phyloP scores from a whole-genome alignment of 35 echinoderm and acorn worm genomes.

The Strongylocentrotus purpuratus region DNA sequence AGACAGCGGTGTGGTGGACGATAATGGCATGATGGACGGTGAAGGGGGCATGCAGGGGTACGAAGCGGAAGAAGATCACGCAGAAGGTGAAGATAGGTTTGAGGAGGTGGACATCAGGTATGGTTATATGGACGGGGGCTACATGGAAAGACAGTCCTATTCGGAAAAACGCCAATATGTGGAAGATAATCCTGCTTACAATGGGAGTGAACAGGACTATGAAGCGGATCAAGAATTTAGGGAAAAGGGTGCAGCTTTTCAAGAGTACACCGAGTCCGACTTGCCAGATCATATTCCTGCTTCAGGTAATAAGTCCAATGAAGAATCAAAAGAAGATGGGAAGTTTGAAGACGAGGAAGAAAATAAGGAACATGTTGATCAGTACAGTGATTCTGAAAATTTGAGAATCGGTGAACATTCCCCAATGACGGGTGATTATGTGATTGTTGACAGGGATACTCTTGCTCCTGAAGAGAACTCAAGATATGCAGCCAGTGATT shows the following conservation, averaged over 20 bases:
- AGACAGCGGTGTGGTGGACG: constrained; percentile 47
- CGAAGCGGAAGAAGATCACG: constrained; percentile 60
- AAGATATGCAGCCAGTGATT: constrained; percentile 69
- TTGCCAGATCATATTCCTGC: constrained; percentile 40
- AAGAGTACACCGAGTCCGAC: constrained; percentile 58
- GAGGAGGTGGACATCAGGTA: constrained; percentile 65
- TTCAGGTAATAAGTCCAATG: neutral
- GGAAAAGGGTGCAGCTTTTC: neutral
- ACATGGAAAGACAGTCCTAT: constrained; percentile 38
- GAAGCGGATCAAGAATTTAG: constrained; percentile 14
- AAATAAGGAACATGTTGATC: constrained; percentile 40
- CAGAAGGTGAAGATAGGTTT: constrained; percentile 61
- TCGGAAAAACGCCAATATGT: constrained; percentile 44
- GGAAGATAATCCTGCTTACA: constrained; percentile 44
- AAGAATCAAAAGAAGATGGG: neutral
- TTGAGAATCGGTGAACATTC: constrained; percentile 11
- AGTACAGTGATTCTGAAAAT: neutral
- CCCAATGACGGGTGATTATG: neutral
- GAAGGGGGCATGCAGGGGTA: constrained; percentile 56
- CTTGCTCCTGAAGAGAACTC: neutral
- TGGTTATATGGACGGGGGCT: constrained; percentile 41
- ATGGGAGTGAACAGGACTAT: constrained; percentile 42
- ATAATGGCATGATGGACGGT: constrained; percentile 39
- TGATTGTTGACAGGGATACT: constrained; percentile 38
- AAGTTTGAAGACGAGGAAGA: constrained; percentile 42